Conservation (phyloP, 2,888 invertebrate genomes). For the Agapetus fuscipes region DNA sequence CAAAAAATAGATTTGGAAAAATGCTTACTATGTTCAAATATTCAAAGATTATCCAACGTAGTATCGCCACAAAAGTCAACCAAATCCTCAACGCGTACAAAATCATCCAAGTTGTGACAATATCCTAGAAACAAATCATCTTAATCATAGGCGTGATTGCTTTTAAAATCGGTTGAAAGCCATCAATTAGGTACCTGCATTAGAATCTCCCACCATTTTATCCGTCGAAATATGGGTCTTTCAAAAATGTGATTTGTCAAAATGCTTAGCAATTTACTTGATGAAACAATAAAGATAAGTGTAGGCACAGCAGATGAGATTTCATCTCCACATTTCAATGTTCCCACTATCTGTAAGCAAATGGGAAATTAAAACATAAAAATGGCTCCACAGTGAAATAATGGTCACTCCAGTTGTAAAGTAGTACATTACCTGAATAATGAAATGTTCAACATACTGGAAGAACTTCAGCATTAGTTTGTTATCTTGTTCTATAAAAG, state of each 20-base stretch:
- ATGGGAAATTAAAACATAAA: no score
- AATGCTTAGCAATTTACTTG: slow-evolving; percentile 4
- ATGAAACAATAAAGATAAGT: slow-evolving; percentile 5
- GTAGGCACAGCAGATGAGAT: slow-evolving; percentile 7
- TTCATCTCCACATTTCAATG: slow-evolving; percentile 10
- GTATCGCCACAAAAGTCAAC: slow-evolving; percentile 7
- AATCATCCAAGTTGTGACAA: slow-evolving; percentile 6
- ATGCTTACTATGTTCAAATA: no score
- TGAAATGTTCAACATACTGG: no score
- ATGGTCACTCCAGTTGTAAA: no score
- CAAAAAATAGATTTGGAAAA: no score
- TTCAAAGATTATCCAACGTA: slow-evolving; percentile 1
- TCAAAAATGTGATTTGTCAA: slow-evolving; percentile 12
- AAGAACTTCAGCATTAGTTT: no score
- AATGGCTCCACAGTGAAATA: no score
- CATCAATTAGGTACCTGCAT: slow-evolving; percentile 6
- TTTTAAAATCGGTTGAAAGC: no score
- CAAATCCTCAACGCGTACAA: slow-evolving; percentile 7
- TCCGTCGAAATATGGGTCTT: slow-evolving; percentile 12
- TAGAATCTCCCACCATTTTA: slow-evolving; percentile 8
- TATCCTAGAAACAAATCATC: slow-evolving; percentile 7
- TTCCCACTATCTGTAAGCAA: slow-evolving; percentile 4
- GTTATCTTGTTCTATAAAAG: no score
- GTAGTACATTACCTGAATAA: no score
- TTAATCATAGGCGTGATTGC: no score